A percentile compares a stretch with the other conserved stretches of the same genome.
Evolutionary conservation across 64 coral and sea anemone species (phyloP).

Genomic region (Montipora capricornis): DNA sequence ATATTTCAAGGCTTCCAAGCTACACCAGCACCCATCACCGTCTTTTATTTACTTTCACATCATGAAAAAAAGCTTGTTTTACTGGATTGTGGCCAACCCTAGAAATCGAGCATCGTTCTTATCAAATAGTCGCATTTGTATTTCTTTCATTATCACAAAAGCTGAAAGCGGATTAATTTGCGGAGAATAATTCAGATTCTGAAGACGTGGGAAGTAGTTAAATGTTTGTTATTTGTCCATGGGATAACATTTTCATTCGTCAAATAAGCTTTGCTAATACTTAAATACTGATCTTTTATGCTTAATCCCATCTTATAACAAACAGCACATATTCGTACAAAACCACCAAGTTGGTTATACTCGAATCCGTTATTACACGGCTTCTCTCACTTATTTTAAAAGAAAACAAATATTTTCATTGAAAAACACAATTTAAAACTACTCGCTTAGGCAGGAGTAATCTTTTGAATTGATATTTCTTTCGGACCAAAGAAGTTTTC

Average conservation of each 20-base stretch:
- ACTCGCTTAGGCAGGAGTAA: not conserved
- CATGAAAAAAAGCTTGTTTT: not conserved
- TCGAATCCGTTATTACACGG: not conserved
- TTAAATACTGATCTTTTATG: not conserved
- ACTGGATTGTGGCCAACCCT: not conserved
- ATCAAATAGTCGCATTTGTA: not conserved
- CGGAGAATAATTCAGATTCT: slow-evolving; percentile 19
- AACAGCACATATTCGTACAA: not conserved
- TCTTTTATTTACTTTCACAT: not conserved
- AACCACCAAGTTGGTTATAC: not conserved
- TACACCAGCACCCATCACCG: not conserved
- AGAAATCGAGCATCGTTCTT: not conserved
- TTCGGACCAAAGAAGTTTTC: not conserved
- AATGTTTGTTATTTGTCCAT: not conserved
- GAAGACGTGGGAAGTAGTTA: not conserved
- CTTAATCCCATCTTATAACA: not conserved
- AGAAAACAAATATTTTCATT: not conserved
- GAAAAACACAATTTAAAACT: not conserved
- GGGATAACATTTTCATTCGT: not conserved
- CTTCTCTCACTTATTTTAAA: not conserved
- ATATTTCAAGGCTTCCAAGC: slow-evolving; percentile 23
- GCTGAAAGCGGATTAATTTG: not conserved
- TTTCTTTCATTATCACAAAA: not conserved
- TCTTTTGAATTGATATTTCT: not conserved
- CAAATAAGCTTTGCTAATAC: not conserved